Evolutionary conservation across 2,797 vertebrate species (phyloP).

Genomic region (Morus bassanus): DNA sequence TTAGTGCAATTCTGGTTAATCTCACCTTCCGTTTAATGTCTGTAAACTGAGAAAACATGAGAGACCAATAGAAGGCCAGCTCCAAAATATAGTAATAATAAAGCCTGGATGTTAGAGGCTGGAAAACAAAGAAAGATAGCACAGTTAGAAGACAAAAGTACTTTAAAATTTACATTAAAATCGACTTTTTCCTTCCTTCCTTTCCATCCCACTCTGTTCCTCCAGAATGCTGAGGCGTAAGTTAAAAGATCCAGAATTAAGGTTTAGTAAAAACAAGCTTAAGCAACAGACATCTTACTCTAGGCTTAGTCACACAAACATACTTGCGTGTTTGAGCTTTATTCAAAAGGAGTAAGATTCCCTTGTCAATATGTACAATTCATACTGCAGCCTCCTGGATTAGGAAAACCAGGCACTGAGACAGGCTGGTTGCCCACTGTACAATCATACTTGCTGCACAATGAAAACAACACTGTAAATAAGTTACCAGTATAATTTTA

Average conservation of each 20-base stretch:
- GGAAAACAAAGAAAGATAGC: conserved; percentile 54
- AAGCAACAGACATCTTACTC: not conserved
- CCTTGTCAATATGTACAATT: not conserved
- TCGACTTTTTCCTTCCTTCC: not conserved
- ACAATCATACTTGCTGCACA: not conserved
- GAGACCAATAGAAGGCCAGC: conserved; percentile 95
- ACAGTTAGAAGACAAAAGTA: conserved; percentile 31
- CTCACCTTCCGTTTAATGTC: conserved; percentile 98
- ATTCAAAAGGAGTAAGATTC: not conserved
- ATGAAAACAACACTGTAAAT: not conserved
- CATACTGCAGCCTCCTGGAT: not conserved
- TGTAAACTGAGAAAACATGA: conserved; percentile 98
- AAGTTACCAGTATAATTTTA: not conserved
- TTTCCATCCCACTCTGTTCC: not conserved
- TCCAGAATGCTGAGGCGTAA: not conserved
- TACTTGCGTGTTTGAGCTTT: not conserved
- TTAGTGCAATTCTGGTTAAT: not conserved
- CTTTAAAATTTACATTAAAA: not conserved
- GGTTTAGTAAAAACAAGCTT: not conserved
- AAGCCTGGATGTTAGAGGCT: conserved; percentile 88
- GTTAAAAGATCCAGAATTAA: not conserved
- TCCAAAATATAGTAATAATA: conserved; percentile 92
- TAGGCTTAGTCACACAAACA: not conserved
- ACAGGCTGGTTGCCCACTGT: not conserved
- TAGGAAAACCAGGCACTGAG: not conserved